A percentile compares a stretch with the other conserved stretches of the same genome.
phyloP scores from a whole-genome alignment of 2,113 vertebrate species.

The Gymnobelideus leadbeateri region DNA sequence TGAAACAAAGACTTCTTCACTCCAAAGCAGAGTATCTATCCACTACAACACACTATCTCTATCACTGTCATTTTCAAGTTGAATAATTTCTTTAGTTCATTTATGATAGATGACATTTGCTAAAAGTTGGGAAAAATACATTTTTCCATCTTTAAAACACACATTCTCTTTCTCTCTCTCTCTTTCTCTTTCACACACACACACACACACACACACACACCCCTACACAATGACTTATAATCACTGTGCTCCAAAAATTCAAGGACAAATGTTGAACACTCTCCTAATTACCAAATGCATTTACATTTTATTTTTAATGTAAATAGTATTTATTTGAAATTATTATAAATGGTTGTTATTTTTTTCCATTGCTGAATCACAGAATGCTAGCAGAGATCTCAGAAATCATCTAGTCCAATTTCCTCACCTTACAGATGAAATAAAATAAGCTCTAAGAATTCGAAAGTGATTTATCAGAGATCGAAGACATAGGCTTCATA shows the following conservation, averaged over 20 bases:
- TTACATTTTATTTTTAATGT: too few species aligned
- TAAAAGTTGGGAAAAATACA: not conserved
- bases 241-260: not conserved
- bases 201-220: not conserved
- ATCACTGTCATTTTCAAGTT: not conserved
- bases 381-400: too few species aligned
- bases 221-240: too few species aligned
- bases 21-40: not conserved
- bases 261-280: not conserved
- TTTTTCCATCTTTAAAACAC: not conserved
- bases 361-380: too few species aligned
- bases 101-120: not conserved
- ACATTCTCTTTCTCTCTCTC: not conserved
- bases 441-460: not conserved
- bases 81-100: not conserved
- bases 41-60: not conserved
- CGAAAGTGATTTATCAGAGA: not conserved
- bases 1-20: too few species aligned
- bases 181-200: not conserved
- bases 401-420: not conserved
- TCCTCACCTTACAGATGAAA: not conserved
- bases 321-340: too few species aligned
- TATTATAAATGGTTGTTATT: too few species aligned
- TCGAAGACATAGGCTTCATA: not conserved
- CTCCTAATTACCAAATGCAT: not conserved